Evolutionary conservation across 2,888 invertebrate species (phyloP), one percentile per base, ranked within the genome.

Genomic region (Caenorhabditis macrosperma): DNA sequence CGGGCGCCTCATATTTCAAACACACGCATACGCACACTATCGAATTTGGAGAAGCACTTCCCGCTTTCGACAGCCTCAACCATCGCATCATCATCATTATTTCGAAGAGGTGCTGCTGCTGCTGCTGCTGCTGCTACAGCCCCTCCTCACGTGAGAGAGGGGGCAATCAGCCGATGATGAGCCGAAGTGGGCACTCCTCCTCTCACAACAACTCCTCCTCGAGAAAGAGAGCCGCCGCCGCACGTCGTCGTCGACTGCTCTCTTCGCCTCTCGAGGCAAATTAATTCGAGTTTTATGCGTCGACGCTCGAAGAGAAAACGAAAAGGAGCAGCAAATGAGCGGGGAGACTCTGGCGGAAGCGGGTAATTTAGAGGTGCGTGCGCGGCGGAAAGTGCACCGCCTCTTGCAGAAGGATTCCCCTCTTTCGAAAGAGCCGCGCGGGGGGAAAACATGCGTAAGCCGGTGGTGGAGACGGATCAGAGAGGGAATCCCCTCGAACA

Each of bases 281-380:
- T 72, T 72, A 72, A 72, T 72, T 72, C 72, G 64, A 72, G 72
- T 72, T 72, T 72, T 64, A 72, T 72, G 72, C 64, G 71, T 63
- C 48, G 63, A 48, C 50, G 63, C 46, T 12, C 38, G 12, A 48
- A 7, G 28, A 24, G 28, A 33, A 41, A 22, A 28, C 24, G 38
- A 38, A 44, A 44, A 54, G 22, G 26, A 57, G 48, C 24, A 57
- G 54, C 22, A 55, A 41, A 54, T 28, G 52, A 61, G 71, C 33
- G 57, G 60, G 41, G 24, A 60, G 50, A 30, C 22, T 24, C 7
- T 48, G 50, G 28, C 30, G 59, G 67, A 61, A 68, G 55, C 48
- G 61, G 68, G 63, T 67, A 61, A 61, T 60, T 60, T 60, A 20
- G 67, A 33, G 67, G 33, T 17, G 24, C 52, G 7, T 7, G 12